These are phyloP conservation scores for Ylistrum balloti DNA, from an alignment of 1,140 invertebrate genomes.

Conservation along the genomic window DNA sequence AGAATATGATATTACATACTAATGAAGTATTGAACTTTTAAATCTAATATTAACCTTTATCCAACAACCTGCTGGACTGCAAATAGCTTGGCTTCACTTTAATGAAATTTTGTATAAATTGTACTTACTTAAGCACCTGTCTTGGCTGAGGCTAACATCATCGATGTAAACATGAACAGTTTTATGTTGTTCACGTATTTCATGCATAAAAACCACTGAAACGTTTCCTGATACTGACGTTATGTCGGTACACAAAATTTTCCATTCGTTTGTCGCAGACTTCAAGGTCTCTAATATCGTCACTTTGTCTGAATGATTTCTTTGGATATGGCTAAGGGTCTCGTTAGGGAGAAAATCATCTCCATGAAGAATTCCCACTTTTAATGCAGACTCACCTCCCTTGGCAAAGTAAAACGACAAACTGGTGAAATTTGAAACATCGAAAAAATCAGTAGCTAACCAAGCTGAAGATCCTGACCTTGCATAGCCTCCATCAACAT, in stretches of 20 bases:
- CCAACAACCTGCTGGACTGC: no score
- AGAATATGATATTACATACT: no score
- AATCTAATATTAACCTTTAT: no score
- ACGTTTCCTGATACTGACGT: not conserved
- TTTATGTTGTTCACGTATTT: not conserved
- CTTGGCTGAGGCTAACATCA: not conserved
- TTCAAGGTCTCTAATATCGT: not conserved
- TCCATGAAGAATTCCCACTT: not conserved
- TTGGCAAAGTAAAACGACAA: not conserved
- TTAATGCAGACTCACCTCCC: not conserved
- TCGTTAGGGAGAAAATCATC: not conserved
- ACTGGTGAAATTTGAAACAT: not conserved
- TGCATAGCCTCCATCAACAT: not conserved
- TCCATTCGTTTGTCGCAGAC: not conserved
- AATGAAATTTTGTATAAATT: not conserved
- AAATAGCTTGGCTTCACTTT: no score
- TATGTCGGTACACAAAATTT: not conserved
- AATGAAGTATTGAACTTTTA: no score
- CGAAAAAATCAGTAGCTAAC: not conserved
- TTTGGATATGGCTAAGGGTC: not conserved
- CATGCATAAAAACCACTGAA: not conserved
- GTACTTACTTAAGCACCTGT: not conserved
- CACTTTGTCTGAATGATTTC: not conserved
- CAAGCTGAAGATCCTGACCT: not conserved
- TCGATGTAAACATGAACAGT: not conserved